Evolutionary conservation across 2,888 invertebrate species (phyloP).

Genomic region (Callinectes sapidus): DNA sequence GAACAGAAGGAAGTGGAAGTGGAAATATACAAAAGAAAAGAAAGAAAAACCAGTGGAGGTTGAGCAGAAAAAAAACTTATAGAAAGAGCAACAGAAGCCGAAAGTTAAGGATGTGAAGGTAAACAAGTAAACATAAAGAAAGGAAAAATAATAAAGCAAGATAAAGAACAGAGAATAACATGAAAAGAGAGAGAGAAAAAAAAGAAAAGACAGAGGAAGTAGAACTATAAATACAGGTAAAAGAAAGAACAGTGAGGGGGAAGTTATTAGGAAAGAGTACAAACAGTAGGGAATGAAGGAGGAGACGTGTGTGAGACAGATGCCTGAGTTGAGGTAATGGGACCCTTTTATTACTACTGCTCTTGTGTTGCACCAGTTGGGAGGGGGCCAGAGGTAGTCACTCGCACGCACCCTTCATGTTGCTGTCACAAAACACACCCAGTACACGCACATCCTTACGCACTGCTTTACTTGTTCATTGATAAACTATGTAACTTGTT

Average conservation of each 20-base stretch:
- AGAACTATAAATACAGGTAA: too few species aligned
- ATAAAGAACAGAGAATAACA: too few species aligned
- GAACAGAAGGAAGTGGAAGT: neutral
- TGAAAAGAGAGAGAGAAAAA: too few species aligned
- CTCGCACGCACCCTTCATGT: neutral
- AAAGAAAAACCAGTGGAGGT: neutral
- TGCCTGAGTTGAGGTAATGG: neutral
- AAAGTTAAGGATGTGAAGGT: too few species aligned
- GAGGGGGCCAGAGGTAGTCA: neutral
- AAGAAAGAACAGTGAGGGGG: neutral
- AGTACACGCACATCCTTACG: neutral
- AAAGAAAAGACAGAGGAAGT: too few species aligned
- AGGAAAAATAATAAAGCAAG: too few species aligned
- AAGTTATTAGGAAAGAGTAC: neutral
- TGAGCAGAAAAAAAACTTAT: neutral
- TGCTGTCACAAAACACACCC: neutral
- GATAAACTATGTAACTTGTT: too few species aligned
- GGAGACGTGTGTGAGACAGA: neutral
- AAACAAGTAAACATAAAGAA: too few species aligned
- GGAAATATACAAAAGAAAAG: neutral
- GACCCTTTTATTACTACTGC: neutral
- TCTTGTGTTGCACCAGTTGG: neutral
- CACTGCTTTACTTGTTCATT: neutral
- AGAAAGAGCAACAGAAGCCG: too few species aligned
- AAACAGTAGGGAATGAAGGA: neutral